These are phyloP conservation scores for Eurytoma californica DNA, from an alignment of 2,888 invertebrate genomes.

Conservation along the genomic window DNA sequence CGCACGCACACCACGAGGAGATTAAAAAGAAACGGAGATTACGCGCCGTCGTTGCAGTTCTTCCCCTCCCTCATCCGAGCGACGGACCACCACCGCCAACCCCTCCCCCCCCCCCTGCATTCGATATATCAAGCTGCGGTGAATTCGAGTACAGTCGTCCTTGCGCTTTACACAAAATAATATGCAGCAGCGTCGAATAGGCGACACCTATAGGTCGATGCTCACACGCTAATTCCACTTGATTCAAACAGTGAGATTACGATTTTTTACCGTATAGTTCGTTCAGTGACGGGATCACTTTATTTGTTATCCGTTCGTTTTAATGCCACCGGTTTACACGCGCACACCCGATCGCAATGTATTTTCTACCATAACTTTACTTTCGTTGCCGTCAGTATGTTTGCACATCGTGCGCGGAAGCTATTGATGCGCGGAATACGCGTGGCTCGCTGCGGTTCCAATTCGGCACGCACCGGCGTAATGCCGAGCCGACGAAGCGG, in stretches of 20 bases:
- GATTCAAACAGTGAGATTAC: conserved; percentile 42
- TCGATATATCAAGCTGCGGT: neutral
- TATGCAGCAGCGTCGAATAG: neutral
- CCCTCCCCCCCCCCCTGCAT: neutral
- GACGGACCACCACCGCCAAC: neutral
- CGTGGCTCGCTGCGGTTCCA: too few species aligned
- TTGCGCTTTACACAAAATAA: neutral
- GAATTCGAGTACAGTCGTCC: neutral
- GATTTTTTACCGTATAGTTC: conserved; percentile 42
- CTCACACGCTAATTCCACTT: conserved; percentile 39
- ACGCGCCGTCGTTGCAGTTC: neutral
- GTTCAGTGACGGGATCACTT: conserved; percentile 36
- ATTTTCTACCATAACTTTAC: neutral
- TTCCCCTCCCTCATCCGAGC: too few species aligned
- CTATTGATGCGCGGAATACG: neutral
- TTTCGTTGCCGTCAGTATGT: neutral
- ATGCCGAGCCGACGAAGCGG: neutral
- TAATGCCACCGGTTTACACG: too few species aligned
- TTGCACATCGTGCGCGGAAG: neutral
- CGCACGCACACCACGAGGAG: neutral
- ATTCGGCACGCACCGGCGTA: neutral
- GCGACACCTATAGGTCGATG: conserved; percentile 31
- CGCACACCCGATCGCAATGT: neutral
- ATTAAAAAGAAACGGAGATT: neutral
- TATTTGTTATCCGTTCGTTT: neutral